A percentile compares a stretch with the other conserved stretches of the same genome.
phyloP scores from a whole-genome alignment of 2,113 vertebrate species.

The Pipra filicauda region DNA sequence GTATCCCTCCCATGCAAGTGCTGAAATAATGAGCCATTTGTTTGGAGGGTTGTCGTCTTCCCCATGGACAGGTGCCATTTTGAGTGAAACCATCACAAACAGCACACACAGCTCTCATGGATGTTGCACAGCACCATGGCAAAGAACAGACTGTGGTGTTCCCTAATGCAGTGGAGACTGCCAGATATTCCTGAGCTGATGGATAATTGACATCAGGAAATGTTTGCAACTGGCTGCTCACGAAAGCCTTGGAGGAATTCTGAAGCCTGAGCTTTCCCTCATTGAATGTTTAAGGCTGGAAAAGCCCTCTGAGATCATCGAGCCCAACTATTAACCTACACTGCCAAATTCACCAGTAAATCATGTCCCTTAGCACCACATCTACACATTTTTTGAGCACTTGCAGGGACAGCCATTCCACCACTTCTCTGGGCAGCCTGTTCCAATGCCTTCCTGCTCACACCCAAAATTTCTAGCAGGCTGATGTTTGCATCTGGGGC shows the following conservation, averaged over 20 bases:
- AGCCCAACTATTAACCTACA: not conserved
- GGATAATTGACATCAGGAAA: not conserved
- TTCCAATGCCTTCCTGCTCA: not conserved
- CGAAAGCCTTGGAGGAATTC: not conserved
- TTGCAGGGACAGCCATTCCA: fast-evolving
- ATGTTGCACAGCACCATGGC: not conserved
- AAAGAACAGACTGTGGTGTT: not conserved
- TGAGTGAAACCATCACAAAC: not conserved
- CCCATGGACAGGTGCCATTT: not conserved
- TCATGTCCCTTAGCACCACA: not conserved
- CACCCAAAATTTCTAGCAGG: not conserved
- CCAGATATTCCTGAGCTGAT: not conserved
- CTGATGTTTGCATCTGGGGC: not conserved
- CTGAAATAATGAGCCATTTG: slow-evolving; percentile 2
- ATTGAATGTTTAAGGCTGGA: not conserved
- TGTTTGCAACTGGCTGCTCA: not conserved
- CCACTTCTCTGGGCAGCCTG: not conserved
- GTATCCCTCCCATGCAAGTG: not conserved
- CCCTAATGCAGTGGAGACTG: not conserved
- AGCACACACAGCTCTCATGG: fast-evolving
- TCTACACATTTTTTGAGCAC: not conserved
- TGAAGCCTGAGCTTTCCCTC: not conserved
- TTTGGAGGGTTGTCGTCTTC: not conserved
- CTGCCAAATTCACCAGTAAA: not conserved
- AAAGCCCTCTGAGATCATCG: not conserved